Evolutionary conservation across 2,888 invertebrate species (phyloP), one percentile per base, ranked within the genome.

Genomic region (Eueremaeus valkanovi): DNA sequence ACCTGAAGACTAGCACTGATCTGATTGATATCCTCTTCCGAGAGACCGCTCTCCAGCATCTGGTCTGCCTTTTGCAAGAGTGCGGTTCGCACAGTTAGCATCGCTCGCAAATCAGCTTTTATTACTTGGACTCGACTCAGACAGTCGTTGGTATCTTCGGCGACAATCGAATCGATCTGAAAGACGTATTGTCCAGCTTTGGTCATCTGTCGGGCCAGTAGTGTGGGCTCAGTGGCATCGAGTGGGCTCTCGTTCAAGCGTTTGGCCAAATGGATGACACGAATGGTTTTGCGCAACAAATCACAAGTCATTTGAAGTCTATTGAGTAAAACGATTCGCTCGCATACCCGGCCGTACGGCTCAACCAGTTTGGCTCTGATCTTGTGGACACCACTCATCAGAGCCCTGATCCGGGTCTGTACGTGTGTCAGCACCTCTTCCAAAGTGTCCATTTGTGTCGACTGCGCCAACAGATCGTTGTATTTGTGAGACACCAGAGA

Each of bases 1-100:
- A 89, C 88, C 81, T 88, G 88, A n/a, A 89, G 84, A 0, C 88
- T 87, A n/a, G 86, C 87, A 45, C 85, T 86, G 61, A 88, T 86
- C 84, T 87, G 82, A 13, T 82, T 82, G 77, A 83, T 83, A 76
- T 84, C 84, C 83, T 82, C 79, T 45, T 61, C 49, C 33, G 31
- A 13, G 0, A 76, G 16, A 16, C 74, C 72, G 27, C 31, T 61
- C 11, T n/a, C 24, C n/a, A 77, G 27, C 40, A 75, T 31, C 21
- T 49, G 21, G 11, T 75, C 49, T 5, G 73, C 27, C 18, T 49
- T 42, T 24, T 36, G 24, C 3, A 33, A n/a, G n/a, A 75, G 31
- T 16, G 21, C 11, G 0, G 9, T 24, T 21, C 68, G 42, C n/a
- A 75, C 31, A 6, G 5, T 0, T 6, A 33, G n/a, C 3, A 70